A percentile compares a stretch with the other conserved stretches of the same genome.
These are phyloP conservation scores for Nyctalus aviator DNA, from an alignment of 2,797 vertebrate species.

Conservation along the genomic window DNA sequence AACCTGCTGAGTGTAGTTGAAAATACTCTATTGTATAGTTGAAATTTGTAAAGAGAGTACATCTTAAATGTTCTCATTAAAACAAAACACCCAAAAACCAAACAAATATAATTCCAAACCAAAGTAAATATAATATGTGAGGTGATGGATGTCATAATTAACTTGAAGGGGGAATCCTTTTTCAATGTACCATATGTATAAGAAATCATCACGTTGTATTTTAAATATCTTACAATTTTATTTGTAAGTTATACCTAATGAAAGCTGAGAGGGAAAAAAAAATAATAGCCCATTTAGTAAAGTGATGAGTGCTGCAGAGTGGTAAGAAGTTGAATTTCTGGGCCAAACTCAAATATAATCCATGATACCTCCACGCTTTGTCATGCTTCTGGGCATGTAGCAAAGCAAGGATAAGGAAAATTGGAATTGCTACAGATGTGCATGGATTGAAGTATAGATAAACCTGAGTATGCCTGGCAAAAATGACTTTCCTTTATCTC, in stretches of 20 bases:
- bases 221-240: conserved; percentile 7
- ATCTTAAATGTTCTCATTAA: background rate
- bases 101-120: background rate
- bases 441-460: background rate
- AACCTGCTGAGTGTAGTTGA: background rate
- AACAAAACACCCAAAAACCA: background rate
- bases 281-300: background rate
- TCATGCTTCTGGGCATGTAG: background rate
- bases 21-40: background rate
- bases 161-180: background rate
- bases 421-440: conserved; percentile 1
- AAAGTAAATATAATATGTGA: background rate
- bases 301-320: background rate
- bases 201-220: background rate
- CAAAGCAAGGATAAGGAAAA: conserved; percentile 12
- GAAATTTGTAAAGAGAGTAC: conserved; percentile 6
- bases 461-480: background rate
- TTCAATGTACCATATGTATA: background rate
- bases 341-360: background rate
- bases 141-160: background rate
- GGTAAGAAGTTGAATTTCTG: conserved; percentile 33
- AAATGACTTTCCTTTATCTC: conserved; percentile 58
- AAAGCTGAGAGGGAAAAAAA: background rate
- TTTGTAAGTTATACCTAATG: background rate
- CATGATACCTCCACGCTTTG: background rate